Evolutionary conservation across 2,888 invertebrate species (phyloP), one percentile per base, ranked within the genome.

Genomic region (Xanthia togata): DNA sequence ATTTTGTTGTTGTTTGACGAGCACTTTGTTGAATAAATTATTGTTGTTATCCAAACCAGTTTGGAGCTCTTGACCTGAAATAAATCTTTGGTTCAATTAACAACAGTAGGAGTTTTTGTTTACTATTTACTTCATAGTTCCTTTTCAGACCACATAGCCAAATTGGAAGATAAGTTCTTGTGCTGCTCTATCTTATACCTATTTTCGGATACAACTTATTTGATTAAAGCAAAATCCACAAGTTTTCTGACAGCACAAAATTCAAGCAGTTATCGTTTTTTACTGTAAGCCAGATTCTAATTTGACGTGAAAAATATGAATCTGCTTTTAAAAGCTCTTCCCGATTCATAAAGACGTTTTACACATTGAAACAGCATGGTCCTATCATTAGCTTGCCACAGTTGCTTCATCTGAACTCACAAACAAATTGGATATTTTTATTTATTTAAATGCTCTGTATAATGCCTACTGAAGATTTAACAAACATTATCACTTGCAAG

Each of bases 11-110:
- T 64, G 44, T 50, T 55, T 38, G 83, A 64, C 31, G 17, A 63
- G 26, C 26, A 14, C 47, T 64, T 83, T 65, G 79, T 83, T 50
- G 0, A 57, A 75, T 14, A 67, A 64, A 55, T 55, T 17, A 44
- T 67, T 23, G 31, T 78, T 57, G n/a, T 41, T 82, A 35, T 44
- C 4, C 35, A 55, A 78, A 78, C 78, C 35, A 20, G 78, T 83
- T 78, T 65, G 14, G 20, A 53, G 65, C 3, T 83, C 83, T 78
- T 78, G 78, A 83, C 78, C 78, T 47, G n/a, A 38, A n/a, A 31
- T 23, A 62, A 53, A 62, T 81, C 26, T 4, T 53, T 60, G 41
- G 35, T 81, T 60, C 5, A 44, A 41, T 38, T 2, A 70, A 50
- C 0, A 20, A 17, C 11, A 31, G 9, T 44, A 55, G 20, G 4